Evolutionary conservation across 1,140 invertebrate genomes (phyloP), one percentile per base, ranked within the genome.

Genomic region (Sinonovacula constricta): DNA sequence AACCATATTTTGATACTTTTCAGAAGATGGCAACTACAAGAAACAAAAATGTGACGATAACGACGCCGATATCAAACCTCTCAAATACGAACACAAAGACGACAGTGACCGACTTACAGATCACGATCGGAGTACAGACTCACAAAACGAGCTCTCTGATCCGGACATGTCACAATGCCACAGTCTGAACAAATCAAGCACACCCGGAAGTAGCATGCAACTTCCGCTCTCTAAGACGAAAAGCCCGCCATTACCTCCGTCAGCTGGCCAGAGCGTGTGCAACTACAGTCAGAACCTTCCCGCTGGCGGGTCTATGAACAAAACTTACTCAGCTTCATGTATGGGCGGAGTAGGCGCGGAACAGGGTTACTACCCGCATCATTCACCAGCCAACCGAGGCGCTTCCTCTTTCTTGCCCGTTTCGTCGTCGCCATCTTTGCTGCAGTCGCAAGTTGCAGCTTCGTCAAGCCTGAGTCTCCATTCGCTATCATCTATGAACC

Each of bases 301-400:
- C n/a, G 51, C 62, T 2, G 59, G 45, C 26, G 59, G 63, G n/a
- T 67, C 72, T 4, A 30, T 76, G 18, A 45, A 24, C 18, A 78
- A 78, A 63, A 39, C 36, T 12, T 78, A 69, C 22, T 59, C 57
- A 4, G 51, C 75, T 24, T 66, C 78, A 3, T 86, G 81, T 62
- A 81, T 81, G 75, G 72, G 77, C 14, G 69, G 65, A 3, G 10
- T 76, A 7, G 49, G 10, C 39, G 72, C 49, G 5, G 85, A 84
- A 31, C 83, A 86, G 78, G 65, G 83, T 24, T 88, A 88, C 62
- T 88, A 86, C 45, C 81, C 85, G 0, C 87, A 88, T 67, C 85
- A 86, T 62, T 78, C 85, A 4, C 75, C 83, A 12, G 80, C 83
- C 14, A 85, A 84, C 57, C 69, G 83, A 33, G 56, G 76, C 24